Base-by-base conservation (phyloP, 2,888 invertebrate species). In the Gonocerus acuteangulatus region DNA sequence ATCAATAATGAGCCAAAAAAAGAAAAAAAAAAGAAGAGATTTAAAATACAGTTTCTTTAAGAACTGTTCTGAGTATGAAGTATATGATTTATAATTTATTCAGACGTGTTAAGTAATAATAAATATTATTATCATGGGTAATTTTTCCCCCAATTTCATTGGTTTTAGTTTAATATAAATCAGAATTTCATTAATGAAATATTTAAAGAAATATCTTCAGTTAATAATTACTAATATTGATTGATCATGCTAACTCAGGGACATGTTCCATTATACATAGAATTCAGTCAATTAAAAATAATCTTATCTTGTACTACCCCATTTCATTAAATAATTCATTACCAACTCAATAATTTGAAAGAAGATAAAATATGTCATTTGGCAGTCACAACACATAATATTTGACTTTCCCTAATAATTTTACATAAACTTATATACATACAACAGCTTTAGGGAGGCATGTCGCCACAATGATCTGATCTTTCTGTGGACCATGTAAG, bases 401-500 rank as follows among this genome's bases (percentile, higher is more conserved):
- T 19, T 22, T n/a, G 15, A 13, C 15, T 47, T 47, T 4, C 4
- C 22, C 9, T 2, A 48, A 16, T n/a, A 23, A 21, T 22, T 48
- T 22, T n/a, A 23, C 1, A 2, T 16, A 48, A 13, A n/a, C n/a
- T 15, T 11, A 4, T 22, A 47, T 4, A 18, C 13, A 22, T 15
- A 15, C 22, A 1, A 48, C 32, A 27, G 4, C 27, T 49, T 60
- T 62, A 65, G 32, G 63, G 63, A 39, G 64, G 61, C 27, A 62
- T 48, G 19, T 64, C 60, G 21, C 67, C 66, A 61, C 68, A 68
- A 21, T 63, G 57, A 23, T 65, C 64, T 6, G 65, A 51, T 21
- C 62, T 57, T 49, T 65, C 66, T 18, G 62, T 51, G 2, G 67
- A 63, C 68, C 67, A 67, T 18, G 70, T 67, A 48, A 80, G 72